These are phyloP conservation scores for Hyles euphorbiae DNA, from an alignment of 1,140 invertebrate genomes.

Conservation along the genomic window DNA sequence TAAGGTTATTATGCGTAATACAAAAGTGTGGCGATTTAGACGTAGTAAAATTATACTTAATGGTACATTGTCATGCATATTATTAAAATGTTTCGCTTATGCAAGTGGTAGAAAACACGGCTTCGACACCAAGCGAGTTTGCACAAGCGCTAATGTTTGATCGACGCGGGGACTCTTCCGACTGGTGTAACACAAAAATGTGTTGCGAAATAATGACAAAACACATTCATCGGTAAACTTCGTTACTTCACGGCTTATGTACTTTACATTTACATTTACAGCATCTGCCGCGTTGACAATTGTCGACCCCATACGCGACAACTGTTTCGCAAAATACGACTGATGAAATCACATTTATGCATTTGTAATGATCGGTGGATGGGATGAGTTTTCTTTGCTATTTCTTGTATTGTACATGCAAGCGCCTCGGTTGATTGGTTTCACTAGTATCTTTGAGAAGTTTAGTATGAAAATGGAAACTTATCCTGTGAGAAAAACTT, in stretches of 20 bases:
- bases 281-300: background rate
- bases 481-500: constrained; percentile 1
- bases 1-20: constrained; percentile 6
- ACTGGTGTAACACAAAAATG: background rate
- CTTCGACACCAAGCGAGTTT: too few relatives aligned
- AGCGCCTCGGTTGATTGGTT: background rate
- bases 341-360: too few relatives aligned
- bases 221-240: constrained; percentile 1
- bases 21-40: background rate
- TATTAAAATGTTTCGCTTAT: background rate
- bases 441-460: background rate
- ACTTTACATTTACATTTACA: background rate
- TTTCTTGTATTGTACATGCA: constrained; percentile 1
- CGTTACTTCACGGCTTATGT: background rate
- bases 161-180: background rate
- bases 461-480: background rate
- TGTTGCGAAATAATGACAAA: constrained; percentile 2
- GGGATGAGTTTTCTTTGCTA: too few relatives aligned
- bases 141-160: too few relatives aligned
- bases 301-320: too few relatives aligned
- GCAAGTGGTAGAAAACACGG: too few relatives aligned
- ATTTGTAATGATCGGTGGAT: too few relatives aligned
- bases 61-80: background rate
- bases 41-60: constrained; percentile 3
- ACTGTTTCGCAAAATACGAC: too few relatives aligned